Evolutionary conservation across 37 sponge, comb jelly and placozoan species (phyloP).

Genomic region (Sycon ciliatum): DNA sequence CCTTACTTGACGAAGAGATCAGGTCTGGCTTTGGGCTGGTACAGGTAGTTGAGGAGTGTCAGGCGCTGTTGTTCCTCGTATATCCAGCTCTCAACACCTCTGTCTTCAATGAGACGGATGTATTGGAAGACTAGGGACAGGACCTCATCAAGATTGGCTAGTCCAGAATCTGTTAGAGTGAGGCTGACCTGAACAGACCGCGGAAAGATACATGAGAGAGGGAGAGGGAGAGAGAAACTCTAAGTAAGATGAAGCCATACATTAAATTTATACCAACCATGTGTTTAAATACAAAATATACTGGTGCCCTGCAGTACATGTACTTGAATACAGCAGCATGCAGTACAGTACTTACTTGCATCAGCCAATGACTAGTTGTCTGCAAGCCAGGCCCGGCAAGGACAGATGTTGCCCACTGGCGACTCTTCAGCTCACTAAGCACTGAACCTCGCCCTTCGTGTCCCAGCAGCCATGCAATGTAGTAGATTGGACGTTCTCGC

Average conservation of each 20-base stretch:
- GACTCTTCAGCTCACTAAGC: slow-evolving; percentile 9
- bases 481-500: slow-evolving; percentile 6
- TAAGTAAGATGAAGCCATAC: background rate
- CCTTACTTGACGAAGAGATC: too few species aligned
- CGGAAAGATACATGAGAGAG: background rate
- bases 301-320: too few species aligned
- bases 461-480: slow-evolving; percentile 40
- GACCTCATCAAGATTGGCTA: background rate
- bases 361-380: too few species aligned
- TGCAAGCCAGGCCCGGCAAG: slow-evolving; percentile 17
- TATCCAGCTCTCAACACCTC: background rate
- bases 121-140: background rate
- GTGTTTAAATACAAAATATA: background rate
- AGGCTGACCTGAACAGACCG: background rate
- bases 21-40: too few species aligned
- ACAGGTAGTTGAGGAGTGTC: too few species aligned
- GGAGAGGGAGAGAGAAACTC: too few species aligned
- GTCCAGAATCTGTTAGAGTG: background rate
- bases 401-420: slow-evolving; percentile 23
- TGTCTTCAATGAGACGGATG: background rate
- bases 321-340: background rate
- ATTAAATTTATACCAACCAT: background rate
- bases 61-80: background rate
- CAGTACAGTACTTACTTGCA: background rate
- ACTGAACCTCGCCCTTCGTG: slow-evolving; percentile 42